A percentile compares a stretch with the other conserved stretches of the same genome.
phyloP scores from a whole-genome alignment of 2,113 vertebrate species.

The Benitochromis conjunctus region DNA sequence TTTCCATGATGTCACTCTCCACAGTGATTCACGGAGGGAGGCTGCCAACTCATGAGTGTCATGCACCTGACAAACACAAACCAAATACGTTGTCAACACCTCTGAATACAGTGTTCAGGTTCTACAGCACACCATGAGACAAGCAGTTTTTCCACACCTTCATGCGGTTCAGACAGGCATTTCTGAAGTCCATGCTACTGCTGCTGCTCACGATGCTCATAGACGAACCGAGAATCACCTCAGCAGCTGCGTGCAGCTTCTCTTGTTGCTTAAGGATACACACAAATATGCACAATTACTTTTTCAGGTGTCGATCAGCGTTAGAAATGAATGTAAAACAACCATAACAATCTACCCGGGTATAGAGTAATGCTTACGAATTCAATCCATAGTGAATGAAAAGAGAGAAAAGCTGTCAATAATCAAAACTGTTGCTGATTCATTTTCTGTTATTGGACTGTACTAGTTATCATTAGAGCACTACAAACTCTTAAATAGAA shows the following conservation, averaged over 20 bases:
- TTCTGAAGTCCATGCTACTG: slow-evolving; percentile 69
- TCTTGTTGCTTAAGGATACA: slow-evolving; percentile 50
- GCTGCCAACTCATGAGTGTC: slow-evolving; percentile 57
- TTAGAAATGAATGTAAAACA: neutral
- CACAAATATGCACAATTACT: neutral
- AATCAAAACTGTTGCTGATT: neutral
- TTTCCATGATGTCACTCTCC: slow-evolving; percentile 57
- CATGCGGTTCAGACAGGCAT: slow-evolving; percentile 66
- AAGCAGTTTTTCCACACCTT: slow-evolving; percentile 46
- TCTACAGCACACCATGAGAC: too few relatives aligned
- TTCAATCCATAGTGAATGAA: neutral
- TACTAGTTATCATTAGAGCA: neutral
- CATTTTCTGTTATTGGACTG: neutral
- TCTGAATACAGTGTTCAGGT: neutral
- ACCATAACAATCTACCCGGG: rapidly evolving
- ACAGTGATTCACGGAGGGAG: slow-evolving; percentile 56
- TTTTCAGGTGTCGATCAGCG: neutral
- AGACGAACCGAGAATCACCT: slow-evolving; percentile 65
- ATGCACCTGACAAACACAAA: slow-evolving; percentile 53
- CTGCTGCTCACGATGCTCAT: slow-evolving; percentile 69
- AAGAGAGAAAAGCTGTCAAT: neutral
- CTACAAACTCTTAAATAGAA: neutral
- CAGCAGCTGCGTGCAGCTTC: slow-evolving; percentile 52
- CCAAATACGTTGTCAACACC: neutral
- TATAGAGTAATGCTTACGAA: neutral